Base-by-base conservation (phyloP, 2,888 invertebrate genomes). In the Ochropleura leucogaster region DNA sequence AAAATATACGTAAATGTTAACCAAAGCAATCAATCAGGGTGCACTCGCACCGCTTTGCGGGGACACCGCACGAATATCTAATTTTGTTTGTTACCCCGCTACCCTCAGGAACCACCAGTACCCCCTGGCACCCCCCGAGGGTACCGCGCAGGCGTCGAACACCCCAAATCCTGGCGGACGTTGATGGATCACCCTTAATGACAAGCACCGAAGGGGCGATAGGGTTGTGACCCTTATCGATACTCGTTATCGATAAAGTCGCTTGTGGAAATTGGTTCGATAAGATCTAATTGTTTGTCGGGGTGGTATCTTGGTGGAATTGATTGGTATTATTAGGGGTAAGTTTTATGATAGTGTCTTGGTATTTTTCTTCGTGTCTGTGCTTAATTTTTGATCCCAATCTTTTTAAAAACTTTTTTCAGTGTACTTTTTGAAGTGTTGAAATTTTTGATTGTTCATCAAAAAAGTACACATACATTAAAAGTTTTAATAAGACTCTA, bases 171-270 rank as follows among this genome's bases (percentile, higher is more conserved):
- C 96, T 92, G 89, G 94, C 93, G 94, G 96, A 96, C 96, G 93
- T 96, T 96, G 96, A 96, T 96, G 96, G 96, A 96, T 96, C 96
- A 96, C 96, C 96, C 96, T 95, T 96, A 96, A 96, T 96, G 96
- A 96, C 96, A 95, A 95, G 94, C 93, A 93, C 93, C 91, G 94
- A 93, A 94, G 94, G 95, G 95, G 93, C 91, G 93, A 87, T 91
- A 94, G 93, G 84, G 92, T 82, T 87, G 92, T 77, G 72, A 68
- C 74, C 72, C 75, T 80, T 89, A 89, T 90, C 90, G 90, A 89
- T 89, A 85, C 70, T 85, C 79, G 72, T 68, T 89, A 89, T 90
- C 91, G 90, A 90, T 89, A 89, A 81, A 87, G 82, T 85, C 84
- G 85, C 88, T 88, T 85, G 82, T 85, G 87, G 87, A 90, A 92